Percentiles rank a stretch among this genome's conserved stretches.
Conservation (phyloP, 2,888 invertebrate species). For the Philhelius pedissequus region DNA sequence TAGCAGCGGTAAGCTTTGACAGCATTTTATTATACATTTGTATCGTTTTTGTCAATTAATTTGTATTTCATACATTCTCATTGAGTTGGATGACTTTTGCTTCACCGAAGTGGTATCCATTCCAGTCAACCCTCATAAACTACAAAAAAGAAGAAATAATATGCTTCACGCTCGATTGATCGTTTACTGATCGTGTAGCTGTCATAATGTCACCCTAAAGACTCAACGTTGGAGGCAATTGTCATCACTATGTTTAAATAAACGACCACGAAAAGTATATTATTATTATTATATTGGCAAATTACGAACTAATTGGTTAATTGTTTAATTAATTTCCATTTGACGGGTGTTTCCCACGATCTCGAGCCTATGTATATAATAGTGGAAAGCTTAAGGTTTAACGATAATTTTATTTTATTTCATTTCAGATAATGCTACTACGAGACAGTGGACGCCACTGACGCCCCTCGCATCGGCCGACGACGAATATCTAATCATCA, state of each 20-base stretch:
- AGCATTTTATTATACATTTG: conserved; percentile 16
- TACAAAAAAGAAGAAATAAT: background rate
- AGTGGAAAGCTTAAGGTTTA: background rate
- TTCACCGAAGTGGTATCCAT: conserved; percentile 6
- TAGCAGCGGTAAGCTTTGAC: conserved; percentile 47
- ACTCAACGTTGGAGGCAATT: background rate
- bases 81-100: background rate
- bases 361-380: background rate
- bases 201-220: conserved; percentile 30
- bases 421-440: conserved; percentile 45
- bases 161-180: conserved; percentile 33
- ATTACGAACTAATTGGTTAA: conserved; percentile 58
- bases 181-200: background rate
- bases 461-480: background rate
- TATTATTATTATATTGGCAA: conserved; percentile 45
- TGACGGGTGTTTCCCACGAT: conserved; percentile 38
- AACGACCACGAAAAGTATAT: conserved; percentile 17
- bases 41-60: conserved; percentile 43
- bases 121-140: conserved; percentile 35
- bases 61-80: conserved; percentile 25
- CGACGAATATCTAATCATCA: conserved; percentile 57
- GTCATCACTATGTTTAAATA: conserved; percentile 22
- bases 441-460: background rate
- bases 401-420: background rate
- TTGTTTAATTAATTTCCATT: conserved; percentile 54